Percentiles rank a stretch among this genome's conserved stretches.
Conservation (phyloP, 2,797 vertebrate genomes). For the Liparis tanakae region DNA sequence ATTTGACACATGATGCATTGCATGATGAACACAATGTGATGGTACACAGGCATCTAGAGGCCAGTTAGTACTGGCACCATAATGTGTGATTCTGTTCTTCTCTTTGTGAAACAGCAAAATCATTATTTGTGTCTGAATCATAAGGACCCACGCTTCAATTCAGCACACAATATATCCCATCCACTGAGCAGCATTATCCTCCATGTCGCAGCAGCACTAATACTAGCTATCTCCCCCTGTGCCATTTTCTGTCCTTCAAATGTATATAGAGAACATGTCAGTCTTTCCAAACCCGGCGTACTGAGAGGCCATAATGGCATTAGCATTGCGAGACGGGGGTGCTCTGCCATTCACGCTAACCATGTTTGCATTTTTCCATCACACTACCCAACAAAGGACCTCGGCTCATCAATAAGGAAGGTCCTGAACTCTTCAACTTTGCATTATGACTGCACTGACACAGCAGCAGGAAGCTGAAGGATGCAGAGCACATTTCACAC, state of each 20-base stretch:
- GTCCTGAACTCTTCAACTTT: conserved; percentile 81
- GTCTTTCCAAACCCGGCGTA: conserved; percentile 61
- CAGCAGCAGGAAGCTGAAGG: conserved; percentile 70
- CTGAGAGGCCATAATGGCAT: conserved; percentile 77
- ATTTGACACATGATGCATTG: conserved; percentile 60
- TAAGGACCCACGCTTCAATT: conserved; percentile 55
- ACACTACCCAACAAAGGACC: conserved; percentile 68
- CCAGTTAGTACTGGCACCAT: conserved; percentile 32
- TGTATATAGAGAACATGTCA: conserved; percentile 79
- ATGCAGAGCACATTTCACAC: conserved; percentile 55
- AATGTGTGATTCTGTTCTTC: conserved; percentile 54
- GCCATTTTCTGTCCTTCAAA: conserved; percentile 76
- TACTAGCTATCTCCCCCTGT: conserved; percentile 70
- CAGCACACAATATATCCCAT: conserved; percentile 58
- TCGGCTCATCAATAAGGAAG: conserved; percentile 76
- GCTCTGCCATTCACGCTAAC: conserved; percentile 74
- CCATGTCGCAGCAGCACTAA: conserved; percentile 65
- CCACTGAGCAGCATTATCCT: conserved; percentile 67
- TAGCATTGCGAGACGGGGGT: conserved; percentile 74
- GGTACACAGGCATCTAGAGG: conserved; percentile 36
- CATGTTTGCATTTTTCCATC: conserved; percentile 78
- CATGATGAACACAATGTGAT: conserved; percentile 35
- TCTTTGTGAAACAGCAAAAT: conserved; percentile 46
- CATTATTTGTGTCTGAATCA: conserved; percentile 59
- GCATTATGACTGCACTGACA: conserved; percentile 74